Conservation (phyloP, 2,113 vertebrate species). For the Amazona guildingii region DNA sequence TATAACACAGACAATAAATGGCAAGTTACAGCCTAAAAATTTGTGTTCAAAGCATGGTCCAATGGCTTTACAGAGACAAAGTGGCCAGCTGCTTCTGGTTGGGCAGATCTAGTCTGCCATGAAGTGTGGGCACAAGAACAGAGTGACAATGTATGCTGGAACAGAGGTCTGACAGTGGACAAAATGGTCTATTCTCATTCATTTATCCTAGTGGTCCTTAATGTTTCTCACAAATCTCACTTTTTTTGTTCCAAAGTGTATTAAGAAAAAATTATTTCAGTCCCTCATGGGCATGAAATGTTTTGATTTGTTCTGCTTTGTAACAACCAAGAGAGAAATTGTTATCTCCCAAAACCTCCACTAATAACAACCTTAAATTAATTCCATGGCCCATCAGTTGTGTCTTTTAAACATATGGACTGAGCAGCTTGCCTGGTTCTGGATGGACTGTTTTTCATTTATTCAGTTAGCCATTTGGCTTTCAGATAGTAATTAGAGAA, state of each 20-base stretch:
- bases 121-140: background rate
- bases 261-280: background rate
- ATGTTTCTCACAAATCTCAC: background rate
- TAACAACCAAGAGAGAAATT: background rate
- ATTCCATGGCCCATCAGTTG: background rate
- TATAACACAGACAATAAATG: background rate
- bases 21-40: background rate
- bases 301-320: background rate
- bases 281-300: fast-evolving
- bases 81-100: background rate
- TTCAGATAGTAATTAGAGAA: conserved; percentile 33
- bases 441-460: background rate
- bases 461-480: conserved; percentile 10
- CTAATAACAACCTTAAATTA: background rate
- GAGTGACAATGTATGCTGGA: background rate
- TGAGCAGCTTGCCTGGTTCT: conserved; percentile 34
- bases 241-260: background rate
- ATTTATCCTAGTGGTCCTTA: background rate
- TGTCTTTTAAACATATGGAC: conserved; percentile 30
- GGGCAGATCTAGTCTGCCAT: background rate
- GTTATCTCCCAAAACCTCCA: background rate
- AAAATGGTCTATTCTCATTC: background rate
- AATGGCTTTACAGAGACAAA: background rate
- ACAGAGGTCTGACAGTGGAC: background rate
- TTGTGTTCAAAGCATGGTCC: background rate